Percentiles rank a stretch among this genome's conserved stretches.
phyloP scores from a whole-genome alignment of 2,797 vertebrate species.

The Cetoscarus ocellatus region DNA sequence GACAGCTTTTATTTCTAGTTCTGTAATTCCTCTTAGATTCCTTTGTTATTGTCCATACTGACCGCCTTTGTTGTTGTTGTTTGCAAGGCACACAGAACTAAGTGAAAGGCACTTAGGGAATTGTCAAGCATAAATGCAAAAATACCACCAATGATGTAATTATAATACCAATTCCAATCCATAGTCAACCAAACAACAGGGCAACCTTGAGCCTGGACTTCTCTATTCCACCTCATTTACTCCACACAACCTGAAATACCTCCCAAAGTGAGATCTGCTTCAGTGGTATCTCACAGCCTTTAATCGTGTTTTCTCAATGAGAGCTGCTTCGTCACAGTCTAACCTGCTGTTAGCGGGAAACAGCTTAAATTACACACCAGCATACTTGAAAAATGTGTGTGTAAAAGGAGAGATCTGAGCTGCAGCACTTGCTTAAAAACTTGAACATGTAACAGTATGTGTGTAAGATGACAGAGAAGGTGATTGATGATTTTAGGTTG shows the following conservation, averaged over 20 bases:
- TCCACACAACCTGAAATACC: slow-evolving; percentile 35
- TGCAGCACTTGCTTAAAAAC: slow-evolving; percentile 24
- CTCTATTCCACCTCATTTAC: slow-evolving; percentile 42
- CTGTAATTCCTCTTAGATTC: too few species aligned
- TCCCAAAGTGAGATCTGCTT: slow-evolving; percentile 34
- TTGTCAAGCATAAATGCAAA: too few species aligned
- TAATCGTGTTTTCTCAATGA: slow-evolving; percentile 55
- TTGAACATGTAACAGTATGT: slow-evolving; percentile 18
- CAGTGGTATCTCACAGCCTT: slow-evolving; percentile 44
- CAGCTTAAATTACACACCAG: slow-evolving; percentile 50
- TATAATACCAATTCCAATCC: too few species aligned
- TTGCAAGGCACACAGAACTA: too few species aligned
- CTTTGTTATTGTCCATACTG: too few species aligned
- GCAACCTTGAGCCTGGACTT: too few species aligned
- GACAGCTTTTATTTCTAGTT: too few species aligned
- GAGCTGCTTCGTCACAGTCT: slow-evolving; percentile 24
- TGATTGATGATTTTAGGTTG: slow-evolving; percentile 43
- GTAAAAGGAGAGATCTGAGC: slow-evolving; percentile 19
- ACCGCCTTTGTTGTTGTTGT: too few species aligned
- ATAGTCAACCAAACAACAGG: too few species aligned
- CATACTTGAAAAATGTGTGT: slow-evolving; percentile 20
- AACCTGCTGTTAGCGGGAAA: slow-evolving; percentile 27
- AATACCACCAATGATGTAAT: too few species aligned
- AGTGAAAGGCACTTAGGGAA: too few species aligned
- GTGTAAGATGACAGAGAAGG: slow-evolving; percentile 26